Evolutionary conservation across 2,797 vertebrate species (phyloP).

Genomic region (Lophius americanus): DNA sequence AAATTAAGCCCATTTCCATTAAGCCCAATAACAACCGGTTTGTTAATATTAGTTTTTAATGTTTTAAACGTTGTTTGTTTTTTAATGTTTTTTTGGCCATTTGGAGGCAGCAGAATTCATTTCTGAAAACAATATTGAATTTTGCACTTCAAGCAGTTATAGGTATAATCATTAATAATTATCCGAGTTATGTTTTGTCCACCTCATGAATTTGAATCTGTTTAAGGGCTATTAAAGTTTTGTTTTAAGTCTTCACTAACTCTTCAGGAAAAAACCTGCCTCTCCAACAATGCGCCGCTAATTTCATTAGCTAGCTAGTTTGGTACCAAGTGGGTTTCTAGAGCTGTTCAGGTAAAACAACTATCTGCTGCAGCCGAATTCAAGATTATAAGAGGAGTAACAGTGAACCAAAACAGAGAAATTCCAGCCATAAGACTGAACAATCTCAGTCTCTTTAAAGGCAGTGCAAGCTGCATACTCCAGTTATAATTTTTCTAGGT

Average conservation of each 20-base stretch:
- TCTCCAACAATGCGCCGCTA: not conserved
- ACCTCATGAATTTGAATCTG: no score
- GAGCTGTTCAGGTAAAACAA: not conserved
- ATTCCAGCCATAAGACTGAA: not conserved
- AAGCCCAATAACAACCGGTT: no score
- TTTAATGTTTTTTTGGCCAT: no score
- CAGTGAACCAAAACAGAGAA: not conserved
- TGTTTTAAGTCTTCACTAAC: not conserved
- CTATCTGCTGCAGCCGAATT: not conserved
- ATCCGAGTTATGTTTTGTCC: no score
- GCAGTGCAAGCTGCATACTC: not conserved
- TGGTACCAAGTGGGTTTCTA: not conserved
- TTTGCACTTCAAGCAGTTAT: no score
- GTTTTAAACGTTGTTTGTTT: no score
- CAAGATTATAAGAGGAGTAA: not conserved
- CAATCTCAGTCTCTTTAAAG: not conserved
- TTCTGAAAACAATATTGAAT: no score
- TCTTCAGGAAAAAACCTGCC: not conserved
- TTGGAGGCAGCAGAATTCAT: no score
- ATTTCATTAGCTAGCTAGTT: not conserved
- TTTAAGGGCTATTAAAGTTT: no score
- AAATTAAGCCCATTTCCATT: no score
- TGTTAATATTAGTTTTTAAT: no score
- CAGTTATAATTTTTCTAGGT: not conserved
- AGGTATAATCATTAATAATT: no score